Percentiles rank a stretch among this genome's conserved stretches.
Evolutionary conservation across 2,113 vertebrate genomes (phyloP).

Genomic region (Rhinoderma darwinii): DNA sequence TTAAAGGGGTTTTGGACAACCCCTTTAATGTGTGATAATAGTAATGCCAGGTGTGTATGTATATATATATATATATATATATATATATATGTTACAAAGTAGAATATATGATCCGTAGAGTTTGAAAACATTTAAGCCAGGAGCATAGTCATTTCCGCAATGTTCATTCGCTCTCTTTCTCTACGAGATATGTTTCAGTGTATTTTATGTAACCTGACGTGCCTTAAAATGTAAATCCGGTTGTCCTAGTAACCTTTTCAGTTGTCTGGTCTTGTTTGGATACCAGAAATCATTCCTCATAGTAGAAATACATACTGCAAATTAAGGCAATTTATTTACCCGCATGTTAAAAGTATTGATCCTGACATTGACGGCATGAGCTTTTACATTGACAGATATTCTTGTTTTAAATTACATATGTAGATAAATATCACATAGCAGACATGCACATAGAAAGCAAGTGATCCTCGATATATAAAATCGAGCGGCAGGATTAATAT

Average conservation of each 20-base stretch:
- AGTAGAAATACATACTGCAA: not conserved
- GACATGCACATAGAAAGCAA: not conserved
- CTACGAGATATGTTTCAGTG: not conserved
- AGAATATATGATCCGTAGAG: not conserved
- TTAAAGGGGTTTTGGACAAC: too few relatives aligned
- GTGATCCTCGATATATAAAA: too few relatives aligned
- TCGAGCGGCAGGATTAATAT: too few relatives aligned
- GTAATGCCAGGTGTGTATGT: too few relatives aligned
- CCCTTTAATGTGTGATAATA: too few relatives aligned
- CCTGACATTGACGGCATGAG: not conserved
- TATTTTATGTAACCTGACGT: constrained; percentile 4
- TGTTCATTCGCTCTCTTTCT: not conserved
- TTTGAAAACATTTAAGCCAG: not conserved
- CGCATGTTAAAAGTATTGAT: not conserved
- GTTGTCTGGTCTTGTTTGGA: constrained; percentile 8
- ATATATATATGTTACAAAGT: too few relatives aligned
- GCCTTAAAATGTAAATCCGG: not conserved
- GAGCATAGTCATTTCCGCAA: not conserved
- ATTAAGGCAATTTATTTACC: not conserved
- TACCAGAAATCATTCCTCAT: not conserved
- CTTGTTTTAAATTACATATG: too few relatives aligned
- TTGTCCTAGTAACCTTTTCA: not conserved
- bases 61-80: too few relatives aligned
- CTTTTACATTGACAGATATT: too few relatives aligned
- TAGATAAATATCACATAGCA: not conserved